Conservation (phyloP, 2,113 vertebrate genomes). For the Myocastor coypus region DNA sequence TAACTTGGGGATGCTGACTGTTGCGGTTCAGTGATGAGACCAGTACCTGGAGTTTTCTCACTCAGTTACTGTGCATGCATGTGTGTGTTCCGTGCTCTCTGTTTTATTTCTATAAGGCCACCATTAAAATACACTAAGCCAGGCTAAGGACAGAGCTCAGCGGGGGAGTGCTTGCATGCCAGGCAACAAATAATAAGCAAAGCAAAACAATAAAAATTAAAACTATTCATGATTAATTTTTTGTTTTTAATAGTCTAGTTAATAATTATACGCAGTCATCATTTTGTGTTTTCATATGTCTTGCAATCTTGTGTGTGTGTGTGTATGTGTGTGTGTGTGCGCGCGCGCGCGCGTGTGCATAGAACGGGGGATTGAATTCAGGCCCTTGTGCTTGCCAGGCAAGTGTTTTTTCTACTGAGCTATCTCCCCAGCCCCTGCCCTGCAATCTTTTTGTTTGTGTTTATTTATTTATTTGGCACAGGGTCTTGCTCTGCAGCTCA, state of each 20-base stretch:
- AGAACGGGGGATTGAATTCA: too few relatives aligned
- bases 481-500: too few relatives aligned
- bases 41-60: background rate
- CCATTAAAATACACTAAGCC: conserved; percentile 89
- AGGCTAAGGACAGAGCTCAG: background rate
- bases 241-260: background rate
- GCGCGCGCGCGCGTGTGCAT: too few relatives aligned
- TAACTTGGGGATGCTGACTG: background rate
- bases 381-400: too few relatives aligned
- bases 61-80: background rate
- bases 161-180: background rate
- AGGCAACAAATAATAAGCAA: background rate
- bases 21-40: background rate
- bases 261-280: background rate
- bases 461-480: too few relatives aligned
- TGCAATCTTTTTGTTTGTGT: too few relatives aligned
- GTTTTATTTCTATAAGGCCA: conserved; percentile 91
- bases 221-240: background rate
- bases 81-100: conserved; percentile 90
- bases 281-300: background rate
- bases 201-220: background rate
- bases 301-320: too few relatives aligned
- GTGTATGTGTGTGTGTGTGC: too few relatives aligned
- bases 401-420: too few relatives aligned
- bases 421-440: background rate